Evolutionary conservation across 2,797 vertebrate species (phyloP), one percentile per base, ranked within the genome.

Genomic region (Lithobates pipiens): DNA sequence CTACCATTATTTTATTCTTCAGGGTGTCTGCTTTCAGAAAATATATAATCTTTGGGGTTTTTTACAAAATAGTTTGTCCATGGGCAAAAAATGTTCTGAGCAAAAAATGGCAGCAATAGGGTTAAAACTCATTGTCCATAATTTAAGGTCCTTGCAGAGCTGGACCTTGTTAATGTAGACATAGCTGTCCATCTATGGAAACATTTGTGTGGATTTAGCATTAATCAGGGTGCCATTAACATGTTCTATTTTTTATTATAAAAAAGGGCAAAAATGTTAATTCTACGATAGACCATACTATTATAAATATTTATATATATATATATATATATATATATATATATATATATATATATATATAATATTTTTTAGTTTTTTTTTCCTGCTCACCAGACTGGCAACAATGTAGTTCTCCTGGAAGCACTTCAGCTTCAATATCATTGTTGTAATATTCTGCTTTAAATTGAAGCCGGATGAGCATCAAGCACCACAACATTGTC

Each of bases 371-470:
- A 8, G 5, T 39, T 7, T 39, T 50, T 71, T 34, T 74, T 42
- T 32, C 15, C 27, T 68, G 72, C 27, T 27, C 61, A 68, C 15
- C 39, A 74, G 70, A 73, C 71, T 83, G 72, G 32, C 63, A 83
- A 68, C 73, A 72, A 74, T 57, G 13, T 9, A 76, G 54, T 76
- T 32, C 36, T 25, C 63, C 44, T 32, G 78, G 16, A 76, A 29
- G 32, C 54, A 25, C 34, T 50, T 83, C 44, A 68, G 69, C 42
- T 73, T 50, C 36, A 81, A 50, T 42, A 23, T 42, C 54, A 73
- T 82, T 82, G 80, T 81, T 81, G 68, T 81, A 70, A 72, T 42
- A 10, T 27, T 72, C 57, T 61, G n/a, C 10, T 77, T 25, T 42
- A 70, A 76, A 61, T 72, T 34, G 46, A 42, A 78, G 46, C 67